These are phyloP conservation scores for Osmerus mordax DNA, from an alignment of 2,113 vertebrate species.

Conservation along the genomic window DNA sequence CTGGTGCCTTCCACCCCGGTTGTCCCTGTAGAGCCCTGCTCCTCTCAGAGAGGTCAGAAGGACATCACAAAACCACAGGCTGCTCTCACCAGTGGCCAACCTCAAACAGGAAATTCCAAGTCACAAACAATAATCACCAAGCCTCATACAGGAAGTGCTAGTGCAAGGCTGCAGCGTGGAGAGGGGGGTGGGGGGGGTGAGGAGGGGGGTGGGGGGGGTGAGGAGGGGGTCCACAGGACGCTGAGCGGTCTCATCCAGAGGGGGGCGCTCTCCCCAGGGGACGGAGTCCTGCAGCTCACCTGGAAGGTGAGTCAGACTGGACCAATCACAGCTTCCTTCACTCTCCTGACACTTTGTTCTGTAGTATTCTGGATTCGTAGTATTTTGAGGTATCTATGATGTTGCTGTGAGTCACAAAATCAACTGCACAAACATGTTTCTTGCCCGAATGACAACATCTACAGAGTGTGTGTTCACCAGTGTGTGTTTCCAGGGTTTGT, in stretches of 20 bases:
- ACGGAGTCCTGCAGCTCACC: slow-evolving; percentile 74
- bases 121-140: background rate
- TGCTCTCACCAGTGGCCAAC: background rate
- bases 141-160: background rate
- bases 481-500: too few relatives aligned
- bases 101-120: background rate
- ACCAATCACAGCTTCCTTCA: background rate
- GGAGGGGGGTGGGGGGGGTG: background rate
- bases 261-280: slow-evolving; percentile 71
- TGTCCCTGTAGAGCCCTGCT: background rate
- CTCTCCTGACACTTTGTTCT: too few relatives aligned
- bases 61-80: background rate
- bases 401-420: too few relatives aligned
- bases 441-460: too few relatives aligned
- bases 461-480: too few relatives aligned
- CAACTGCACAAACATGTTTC: too few relatives aligned
- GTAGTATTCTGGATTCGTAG: too few relatives aligned
- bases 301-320: slow-evolving; percentile 70
- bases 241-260: slow-evolving; percentile 68
- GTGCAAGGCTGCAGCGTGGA: background rate
- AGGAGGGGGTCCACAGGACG: slow-evolving; percentile 26
- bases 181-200: background rate
- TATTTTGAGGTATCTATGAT: too few relatives aligned
- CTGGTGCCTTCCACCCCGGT: too few relatives aligned
- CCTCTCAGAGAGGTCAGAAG: background rate